Conservation (phyloP, 2,113 vertebrate species). For the Brevimyrus niger region DNA sequence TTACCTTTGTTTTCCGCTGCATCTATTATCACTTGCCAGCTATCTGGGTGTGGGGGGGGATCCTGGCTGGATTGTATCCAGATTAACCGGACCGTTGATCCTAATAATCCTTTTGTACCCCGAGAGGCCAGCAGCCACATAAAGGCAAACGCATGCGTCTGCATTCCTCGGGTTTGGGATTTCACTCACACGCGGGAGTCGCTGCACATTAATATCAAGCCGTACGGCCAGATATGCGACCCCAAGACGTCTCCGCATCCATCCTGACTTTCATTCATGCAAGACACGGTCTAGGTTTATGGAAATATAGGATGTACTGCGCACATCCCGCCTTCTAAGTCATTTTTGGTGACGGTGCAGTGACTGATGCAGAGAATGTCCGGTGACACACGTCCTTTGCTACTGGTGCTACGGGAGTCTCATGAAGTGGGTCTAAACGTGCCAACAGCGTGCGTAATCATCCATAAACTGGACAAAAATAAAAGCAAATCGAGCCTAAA, state of each 20-base stretch:
- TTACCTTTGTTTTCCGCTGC: not conserved
- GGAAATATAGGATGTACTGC: not conserved
- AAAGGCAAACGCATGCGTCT: not conserved
- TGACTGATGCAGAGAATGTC: not conserved
- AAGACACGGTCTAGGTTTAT: not conserved
- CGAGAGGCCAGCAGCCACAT: not conserved
- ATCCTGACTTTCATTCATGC: not conserved
- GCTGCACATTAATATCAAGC: not conserved
- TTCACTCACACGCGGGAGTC: not conserved
- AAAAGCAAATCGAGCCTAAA: not conserved
- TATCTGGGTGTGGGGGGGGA: not conserved
- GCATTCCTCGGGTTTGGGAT: not conserved
- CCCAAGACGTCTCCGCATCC: not conserved
- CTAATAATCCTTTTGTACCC: not conserved
- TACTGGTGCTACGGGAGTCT: not conserved
- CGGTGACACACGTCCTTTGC: not conserved
- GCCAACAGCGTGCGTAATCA: not conserved
- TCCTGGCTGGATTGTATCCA: not conserved
- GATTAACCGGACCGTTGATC: not conserved
- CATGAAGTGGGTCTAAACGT: not conserved
- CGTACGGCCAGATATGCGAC: not conserved
- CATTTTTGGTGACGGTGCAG: not conserved
- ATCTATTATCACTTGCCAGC: not conserved
- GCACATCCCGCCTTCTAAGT: not conserved
- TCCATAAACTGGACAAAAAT: not conserved